These are phyloP conservation scores for Phorcus lineatus DNA, from an alignment of 2,888 invertebrate species.

Conservation along the genomic window DNA sequence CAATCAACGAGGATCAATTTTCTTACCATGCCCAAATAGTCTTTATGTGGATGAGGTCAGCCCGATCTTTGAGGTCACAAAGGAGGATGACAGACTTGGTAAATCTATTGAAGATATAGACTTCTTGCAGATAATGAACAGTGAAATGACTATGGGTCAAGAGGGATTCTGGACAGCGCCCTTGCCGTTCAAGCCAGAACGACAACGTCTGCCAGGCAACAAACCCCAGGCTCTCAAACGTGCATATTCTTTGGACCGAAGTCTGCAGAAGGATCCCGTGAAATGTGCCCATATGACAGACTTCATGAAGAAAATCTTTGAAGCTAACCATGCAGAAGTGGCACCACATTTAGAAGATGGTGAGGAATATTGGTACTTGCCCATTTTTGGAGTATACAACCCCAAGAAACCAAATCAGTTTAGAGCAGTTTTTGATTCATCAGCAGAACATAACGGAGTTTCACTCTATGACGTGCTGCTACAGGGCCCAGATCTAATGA, in stretches of 20 bases:
- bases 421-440: constrained; percentile 38
- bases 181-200: constrained; percentile 28
- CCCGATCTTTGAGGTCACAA: constrained; percentile 27
- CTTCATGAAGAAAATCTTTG: constrained; percentile 37
- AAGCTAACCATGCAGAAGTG: constrained; percentile 37
- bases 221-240: constrained; percentile 28
- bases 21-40: constrained; percentile 21
- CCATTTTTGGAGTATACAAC: constrained; percentile 41
- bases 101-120: constrained; percentile 37
- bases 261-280: constrained; percentile 10
- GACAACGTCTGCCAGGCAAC: constrained; percentile 33
- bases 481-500: constrained; percentile 42
- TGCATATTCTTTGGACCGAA: constrained; percentile 23
- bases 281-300: constrained; percentile 26
- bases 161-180: constrained; percentile 34
- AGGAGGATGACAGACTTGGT: constrained; percentile 33
- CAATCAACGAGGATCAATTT: constrained; percentile 15
- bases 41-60: not conserved
- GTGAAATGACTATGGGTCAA: constrained; percentile 11
- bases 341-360: constrained; percentile 28
- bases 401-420: constrained; percentile 28
- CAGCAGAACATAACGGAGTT: constrained; percentile 33
- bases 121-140: constrained; percentile 35
- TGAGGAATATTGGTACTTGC: constrained; percentile 41
- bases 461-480: constrained; percentile 36